Base-by-base conservation (phyloP, 2,113 vertebrate genomes). In the Pholis gunnellus region DNA sequence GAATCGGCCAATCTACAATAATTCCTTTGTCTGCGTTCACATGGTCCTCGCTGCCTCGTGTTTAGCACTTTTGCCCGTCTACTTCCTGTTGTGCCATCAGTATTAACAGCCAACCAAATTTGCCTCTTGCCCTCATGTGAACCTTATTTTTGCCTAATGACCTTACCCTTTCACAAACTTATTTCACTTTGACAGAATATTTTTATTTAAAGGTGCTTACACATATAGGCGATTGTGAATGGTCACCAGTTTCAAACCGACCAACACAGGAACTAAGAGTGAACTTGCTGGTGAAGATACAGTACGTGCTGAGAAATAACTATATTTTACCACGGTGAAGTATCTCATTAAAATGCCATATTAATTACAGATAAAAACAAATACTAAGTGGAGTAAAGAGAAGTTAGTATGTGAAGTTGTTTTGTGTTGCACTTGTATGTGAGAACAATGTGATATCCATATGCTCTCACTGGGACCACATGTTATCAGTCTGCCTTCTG, bases 381-480 rank as follows among this genome's bases (percentile, higher is more conserved):
- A 36, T 46, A 42, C 50, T 74, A 60, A 36, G 59, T 82, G 75
- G 14, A 66, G 40, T 70, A 72, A 83, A 70, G 38, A 75, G 18
- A 79, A 57, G 9, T 81, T 72, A 25, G 31, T 78, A 14, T 75
- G 67, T 82, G 42, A 85, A 67, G 64, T 54, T 83, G 25, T 81
- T 73, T 77, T 63, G 57, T 87, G 83, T 70, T 81, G 74, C 68
- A 75, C 18, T 63, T 73, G 72, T 83, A 11, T 75, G 81, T 73
- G 60, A 63, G 70, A 72, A 44, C 64, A 17, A 67, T 75, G 56
- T 60, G 25, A 65, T 60, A 10, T 72, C 61, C 44, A 11, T 42
- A 27, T 69, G 34, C 10, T 85, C 52, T 82, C 44, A 81, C 67
- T 50, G 83, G 87, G 90, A 90, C 90, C 84, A 88, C 38, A 18